Percentiles rank a stretch among this genome's conserved stretches.
Evolutionary conservation across 2,888 invertebrate genomes (phyloP).

Genomic region (Julus scanicus): DNA sequence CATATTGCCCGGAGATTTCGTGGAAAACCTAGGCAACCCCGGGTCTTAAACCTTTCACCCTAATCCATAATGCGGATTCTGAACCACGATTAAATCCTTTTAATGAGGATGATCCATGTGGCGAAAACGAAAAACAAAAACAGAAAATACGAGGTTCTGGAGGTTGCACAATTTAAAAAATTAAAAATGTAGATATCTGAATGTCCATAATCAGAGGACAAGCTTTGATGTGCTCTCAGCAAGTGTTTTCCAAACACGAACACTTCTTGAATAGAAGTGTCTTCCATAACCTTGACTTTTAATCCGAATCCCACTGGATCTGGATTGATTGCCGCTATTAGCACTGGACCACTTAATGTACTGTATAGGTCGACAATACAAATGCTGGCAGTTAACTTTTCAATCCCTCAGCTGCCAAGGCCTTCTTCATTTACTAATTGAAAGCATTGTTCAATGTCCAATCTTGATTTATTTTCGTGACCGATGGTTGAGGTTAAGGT

Average conservation of each 20-base stretch:
- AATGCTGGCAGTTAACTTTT: slow-evolving; percentile 4
- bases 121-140: not conserved
- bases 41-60: not conserved
- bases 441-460: slow-evolving; percentile 45
- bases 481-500: not conserved
- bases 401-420: slow-evolving; percentile 12
- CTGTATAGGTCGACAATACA: slow-evolving; percentile 9
- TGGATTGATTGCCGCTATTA: slow-evolving; percentile 36
- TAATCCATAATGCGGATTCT: not conserved
- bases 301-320: slow-evolving; percentile 23
- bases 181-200: too few relatives aligned
- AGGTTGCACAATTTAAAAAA: not conserved
- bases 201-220: too few relatives aligned
- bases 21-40: not conserved
- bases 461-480: slow-evolving; percentile 17
- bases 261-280: not conserved
- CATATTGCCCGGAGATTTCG: not conserved
- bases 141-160: not conserved
- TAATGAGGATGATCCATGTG: not conserved
- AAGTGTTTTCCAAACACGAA: too few relatives aligned
- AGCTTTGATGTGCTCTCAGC: too few relatives aligned
- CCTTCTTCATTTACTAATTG: slow-evolving; percentile 24
- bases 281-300: not conserved
- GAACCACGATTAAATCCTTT: not conserved
- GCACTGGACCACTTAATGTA: slow-evolving; percentile 38